Conservation (phyloP, 2,888 invertebrate genomes). For the Microchrysa polita region DNA sequence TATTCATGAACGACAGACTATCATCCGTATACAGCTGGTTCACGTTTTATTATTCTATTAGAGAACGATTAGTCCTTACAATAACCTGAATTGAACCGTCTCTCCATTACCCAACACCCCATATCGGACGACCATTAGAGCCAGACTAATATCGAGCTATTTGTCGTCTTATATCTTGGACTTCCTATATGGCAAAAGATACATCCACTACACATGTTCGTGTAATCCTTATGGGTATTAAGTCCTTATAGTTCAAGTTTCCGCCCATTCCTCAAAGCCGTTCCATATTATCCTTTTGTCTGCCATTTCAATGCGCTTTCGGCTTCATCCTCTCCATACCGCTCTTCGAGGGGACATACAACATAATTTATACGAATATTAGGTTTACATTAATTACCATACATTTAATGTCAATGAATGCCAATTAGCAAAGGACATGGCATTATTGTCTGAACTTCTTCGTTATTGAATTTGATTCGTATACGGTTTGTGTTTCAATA, state of each 20-base stretch:
- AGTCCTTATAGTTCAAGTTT: not conserved
- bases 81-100: not conserved
- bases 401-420: conserved; percentile 44
- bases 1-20: conserved; percentile 23
- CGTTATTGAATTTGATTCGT: conserved; percentile 32
- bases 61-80: conserved; percentile 16
- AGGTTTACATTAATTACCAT: conserved; percentile 43
- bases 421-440: conserved; percentile 41
- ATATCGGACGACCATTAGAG: not conserved
- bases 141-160: not conserved
- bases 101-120: not conserved
- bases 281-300: not conserved
- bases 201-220: not conserved
- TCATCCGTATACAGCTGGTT: not conserved
- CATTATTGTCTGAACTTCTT: conserved; percentile 25
- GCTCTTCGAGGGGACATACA: not conserved
- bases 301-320: too few species aligned
- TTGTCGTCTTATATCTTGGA: conserved; percentile 2
- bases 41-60: conserved; percentile 32
- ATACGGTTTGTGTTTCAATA: not conserved
- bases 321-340: too few species aligned
- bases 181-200: not conserved
- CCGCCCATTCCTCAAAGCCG: not conserved
- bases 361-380: conserved; percentile 39
- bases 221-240: not conserved